Evolutionary conservation across 2,797 vertebrate genomes (phyloP).

Genomic region (Pseudotriccus pelzelni): DNA sequence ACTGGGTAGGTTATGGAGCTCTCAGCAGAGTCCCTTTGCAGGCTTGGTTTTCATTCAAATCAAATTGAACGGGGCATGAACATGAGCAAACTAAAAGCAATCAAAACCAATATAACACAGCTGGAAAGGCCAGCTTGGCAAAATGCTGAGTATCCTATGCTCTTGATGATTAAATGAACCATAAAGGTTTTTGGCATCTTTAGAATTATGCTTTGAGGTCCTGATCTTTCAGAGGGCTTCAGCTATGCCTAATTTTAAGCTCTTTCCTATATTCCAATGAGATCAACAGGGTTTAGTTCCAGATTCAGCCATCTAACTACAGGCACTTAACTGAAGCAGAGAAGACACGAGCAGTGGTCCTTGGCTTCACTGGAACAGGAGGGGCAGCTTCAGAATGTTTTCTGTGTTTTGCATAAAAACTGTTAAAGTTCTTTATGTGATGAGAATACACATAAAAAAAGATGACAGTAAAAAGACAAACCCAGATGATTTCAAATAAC

Average conservation of each 20-base stretch:
- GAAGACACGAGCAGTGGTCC: neutral
- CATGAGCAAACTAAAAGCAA: slow-evolving; percentile 12
- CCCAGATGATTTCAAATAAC: neutral
- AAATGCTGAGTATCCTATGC: neutral
- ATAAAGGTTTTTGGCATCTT: slow-evolving; percentile 27
- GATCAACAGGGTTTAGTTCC: neutral
- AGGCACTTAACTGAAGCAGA: neutral
- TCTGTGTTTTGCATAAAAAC: neutral
- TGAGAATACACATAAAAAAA: neutral
- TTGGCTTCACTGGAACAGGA: neutral
- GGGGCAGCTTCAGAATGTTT: neutral
- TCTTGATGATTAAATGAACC: slow-evolving; percentile 50
- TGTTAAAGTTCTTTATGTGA: neutral
- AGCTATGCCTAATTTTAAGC: slow-evolving; percentile 14
- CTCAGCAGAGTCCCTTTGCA: slow-evolving; percentile 21
- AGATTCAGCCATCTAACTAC: neutral
- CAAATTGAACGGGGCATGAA: slow-evolving; percentile 8
- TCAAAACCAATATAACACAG: slow-evolving; percentile 37
- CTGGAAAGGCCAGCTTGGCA: slow-evolving; percentile 46
- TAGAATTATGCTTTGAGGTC: neutral
- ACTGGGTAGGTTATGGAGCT: neutral
- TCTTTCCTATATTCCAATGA: neutral
- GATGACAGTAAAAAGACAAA: neutral
- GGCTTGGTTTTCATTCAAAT: slow-evolving; percentile 39
- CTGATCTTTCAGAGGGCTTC: slow-evolving; percentile 5